Base-by-base conservation (phyloP, 2,888 invertebrate species). In the Mimachlamys varia region DNA sequence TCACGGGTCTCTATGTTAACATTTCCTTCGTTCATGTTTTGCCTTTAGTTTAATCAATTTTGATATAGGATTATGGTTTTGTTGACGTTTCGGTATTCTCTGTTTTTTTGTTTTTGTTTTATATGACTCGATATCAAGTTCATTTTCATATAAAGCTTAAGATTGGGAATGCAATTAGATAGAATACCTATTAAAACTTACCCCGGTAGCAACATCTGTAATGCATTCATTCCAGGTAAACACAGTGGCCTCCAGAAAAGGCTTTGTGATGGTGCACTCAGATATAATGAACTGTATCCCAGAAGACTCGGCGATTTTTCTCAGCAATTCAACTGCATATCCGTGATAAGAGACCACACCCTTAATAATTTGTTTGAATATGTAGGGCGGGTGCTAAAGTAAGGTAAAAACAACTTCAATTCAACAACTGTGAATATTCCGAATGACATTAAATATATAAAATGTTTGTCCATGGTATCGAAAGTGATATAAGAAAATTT, bases 151-250 rank as follows among this genome's bases (percentile, higher is more conserved):
- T 44, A 44, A 44, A 5, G 44, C 7, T 44, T 5, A 44, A 5
- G 4, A 44, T 7, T 5, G 44, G 3, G 44, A 44, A 44, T 44
- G 44, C 44, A 44, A 7, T 44, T 7, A 44, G 7, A 44, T 44
- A 44, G 44, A 7, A 44, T 53, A 53, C 5, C 3, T 53, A 12
- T 53, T 53, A 53, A 53, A 53, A 53, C 27, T 33, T 76, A 76
- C 76, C 33, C 76, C 76, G 33, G 76, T 7, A 76, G 33, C 76
- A 22, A 76, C 27, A 76, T 76, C 76, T 33, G 27, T 27, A 33
- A 76, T 76, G 22, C 76, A 76, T 76, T 76, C 76, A 27, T 27
- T 76, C 76, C 76, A 76, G 33, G 76, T 12, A 33, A 76, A 76
- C 2, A 76, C 76, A 27, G 76, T 76, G 33, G 76, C 76, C 33